These are phyloP conservation scores for Campylorhamphus procurvoides DNA, from an alignment of 2,113 vertebrate species.

Conservation along the genomic window DNA sequence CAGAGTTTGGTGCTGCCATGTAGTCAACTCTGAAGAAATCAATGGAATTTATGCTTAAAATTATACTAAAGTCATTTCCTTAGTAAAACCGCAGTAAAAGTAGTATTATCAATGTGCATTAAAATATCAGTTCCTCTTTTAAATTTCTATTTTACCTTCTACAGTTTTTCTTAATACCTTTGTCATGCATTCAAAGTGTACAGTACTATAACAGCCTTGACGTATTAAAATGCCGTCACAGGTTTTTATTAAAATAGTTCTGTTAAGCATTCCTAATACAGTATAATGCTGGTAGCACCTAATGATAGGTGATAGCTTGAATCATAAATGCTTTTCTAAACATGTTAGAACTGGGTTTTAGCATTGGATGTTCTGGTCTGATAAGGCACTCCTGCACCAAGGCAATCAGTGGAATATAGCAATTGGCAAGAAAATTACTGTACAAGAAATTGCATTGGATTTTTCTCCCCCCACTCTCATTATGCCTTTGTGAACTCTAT, in stretches of 20 bases:
- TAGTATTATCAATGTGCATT: not conserved
- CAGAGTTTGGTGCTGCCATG: not conserved
- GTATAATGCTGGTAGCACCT: not conserved
- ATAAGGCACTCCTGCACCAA: not conserved
- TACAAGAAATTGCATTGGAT: not conserved
- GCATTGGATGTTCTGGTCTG: not conserved
- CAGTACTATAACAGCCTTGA: not conserved
- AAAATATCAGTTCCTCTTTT: not conserved
- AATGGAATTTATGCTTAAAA: not conserved
- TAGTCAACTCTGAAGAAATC: not conserved
- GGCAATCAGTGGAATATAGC: slow-evolving; percentile 11
- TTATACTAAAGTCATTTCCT: not conserved
- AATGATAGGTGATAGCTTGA: not conserved
- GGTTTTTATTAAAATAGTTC: not conserved
- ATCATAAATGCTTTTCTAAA: slow-evolving; percentile 7
- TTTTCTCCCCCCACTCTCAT: not conserved
- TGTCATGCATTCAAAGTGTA: not conserved
- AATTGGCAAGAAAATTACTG: slow-evolving; percentile 16
- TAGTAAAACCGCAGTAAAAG: not conserved
- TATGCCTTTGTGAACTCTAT: not conserved
- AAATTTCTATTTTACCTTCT: not conserved
- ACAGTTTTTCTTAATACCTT: not conserved
- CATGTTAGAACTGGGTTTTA: not conserved
- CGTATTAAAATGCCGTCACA: not conserved
- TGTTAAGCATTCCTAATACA: not conserved